Evolutionary conservation across 2,797 vertebrate species (phyloP).

Genomic region (Ceryle rudis): DNA sequence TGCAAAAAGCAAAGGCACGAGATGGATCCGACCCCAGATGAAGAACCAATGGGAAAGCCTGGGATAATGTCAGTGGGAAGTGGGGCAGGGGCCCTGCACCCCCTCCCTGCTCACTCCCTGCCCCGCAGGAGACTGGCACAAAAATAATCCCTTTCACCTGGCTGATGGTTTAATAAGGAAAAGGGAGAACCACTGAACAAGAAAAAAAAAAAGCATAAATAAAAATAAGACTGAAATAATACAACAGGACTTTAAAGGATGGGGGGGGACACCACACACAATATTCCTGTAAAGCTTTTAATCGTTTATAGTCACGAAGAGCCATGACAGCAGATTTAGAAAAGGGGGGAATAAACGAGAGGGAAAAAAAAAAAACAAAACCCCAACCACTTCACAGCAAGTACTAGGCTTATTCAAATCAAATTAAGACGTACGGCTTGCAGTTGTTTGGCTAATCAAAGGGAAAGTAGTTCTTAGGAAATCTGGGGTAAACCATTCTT

Average conservation of each 20-base stretch:
- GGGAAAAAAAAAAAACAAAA: neutral
- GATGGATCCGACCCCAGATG: neutral
- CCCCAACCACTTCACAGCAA: neutral
- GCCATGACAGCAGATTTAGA: neutral
- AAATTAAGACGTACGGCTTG: constrained; percentile 45
- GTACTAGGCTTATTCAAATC: constrained; percentile 41
- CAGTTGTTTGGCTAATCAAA: constrained; percentile 52
- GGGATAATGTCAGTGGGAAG: neutral
- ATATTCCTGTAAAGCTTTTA: constrained; percentile 1
- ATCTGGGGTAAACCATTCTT: constrained; percentile 52
- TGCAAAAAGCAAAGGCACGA: neutral
- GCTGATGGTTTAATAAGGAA: neutral
- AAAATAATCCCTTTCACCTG: neutral
- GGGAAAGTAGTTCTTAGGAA: constrained; percentile 12
- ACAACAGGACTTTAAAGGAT: neutral
- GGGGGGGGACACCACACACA: neutral
- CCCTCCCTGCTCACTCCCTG: neutral
- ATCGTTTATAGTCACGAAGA: neutral
- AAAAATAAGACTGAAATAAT: neutral
- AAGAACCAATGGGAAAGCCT: neutral
- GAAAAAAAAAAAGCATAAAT: neutral
- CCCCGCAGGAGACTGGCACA: neutral
- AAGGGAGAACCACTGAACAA: neutral
- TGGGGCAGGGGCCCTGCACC: neutral
- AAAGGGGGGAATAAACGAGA: neutral